Evolutionary conservation across 2,888 invertebrate genomes (phyloP), one percentile per base, ranked within the genome.

Genomic region (Cataglyphis rosenhaueri): DNA sequence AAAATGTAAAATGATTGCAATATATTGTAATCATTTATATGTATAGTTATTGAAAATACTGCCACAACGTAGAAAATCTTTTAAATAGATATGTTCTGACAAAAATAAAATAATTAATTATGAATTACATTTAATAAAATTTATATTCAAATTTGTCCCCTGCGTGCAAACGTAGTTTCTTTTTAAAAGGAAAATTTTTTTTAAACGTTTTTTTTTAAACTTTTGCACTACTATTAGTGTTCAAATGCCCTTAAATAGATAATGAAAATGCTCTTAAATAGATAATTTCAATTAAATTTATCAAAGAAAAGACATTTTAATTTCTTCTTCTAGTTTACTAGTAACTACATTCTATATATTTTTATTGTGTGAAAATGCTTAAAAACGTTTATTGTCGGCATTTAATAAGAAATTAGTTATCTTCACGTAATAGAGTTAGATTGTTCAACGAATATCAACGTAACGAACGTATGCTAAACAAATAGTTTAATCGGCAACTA

Each of bases 401-500:
- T 71, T 78, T 78, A 44, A 71, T 44, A 32, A 78, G 44, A 78
- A 71, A 59, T 70, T 70, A 32, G 32, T 48, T 71, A 73, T 59
- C 59, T 68, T 35, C 12, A 3, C 6, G 21, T 59, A 71, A 78
- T 38, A 71, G 71, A 18, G 44, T 59, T 48, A 35, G 68, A 12
- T 59, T 52, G 65, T 74, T 21, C 38, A 59, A 32, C 25, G 32
- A 81, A 59, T 25, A 44, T 44, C 44, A 35, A 41, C 12, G 21
- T 66, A 73, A 73, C 66, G 5, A 74, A 55, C 59, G n/a, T 25
- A 32, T 25, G 41, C 15, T 25, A 66, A 29, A 59, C 52, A 74
- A 81, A 82, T 25, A 74, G 55, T 9, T 66, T 71, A 84, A 79
- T 83, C 35, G 44, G 12, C 3, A 21, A 21, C n/a, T 83, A 44